Conservation (phyloP, 2,113 vertebrate species). For the Heloderma charlesbogerti region DNA sequence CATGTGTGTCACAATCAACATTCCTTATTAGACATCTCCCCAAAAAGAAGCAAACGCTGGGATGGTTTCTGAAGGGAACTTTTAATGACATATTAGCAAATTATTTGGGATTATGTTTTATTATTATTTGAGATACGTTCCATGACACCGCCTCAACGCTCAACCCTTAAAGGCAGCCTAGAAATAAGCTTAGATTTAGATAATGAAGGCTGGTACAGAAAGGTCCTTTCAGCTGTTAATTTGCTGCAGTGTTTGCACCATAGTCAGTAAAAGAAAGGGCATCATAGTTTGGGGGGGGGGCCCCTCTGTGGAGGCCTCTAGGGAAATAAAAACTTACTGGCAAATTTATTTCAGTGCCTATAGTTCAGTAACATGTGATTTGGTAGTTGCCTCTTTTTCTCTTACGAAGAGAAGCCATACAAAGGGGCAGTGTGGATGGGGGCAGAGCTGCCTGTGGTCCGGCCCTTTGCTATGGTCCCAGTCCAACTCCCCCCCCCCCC, state of each 20-base stretch:
- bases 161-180: too few species aligned
- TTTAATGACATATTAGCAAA: not conserved
- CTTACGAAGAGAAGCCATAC: not conserved
- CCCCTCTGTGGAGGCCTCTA: not conserved
- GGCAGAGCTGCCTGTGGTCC: too few species aligned
- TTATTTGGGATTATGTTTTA: not conserved
- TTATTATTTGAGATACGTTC: not conserved
- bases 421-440: not conserved
- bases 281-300: too few species aligned
- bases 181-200: too few species aligned
- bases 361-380: too few species aligned
- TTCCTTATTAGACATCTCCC: not conserved
- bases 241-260: too few species aligned
- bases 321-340: not conserved
- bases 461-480: not conserved
- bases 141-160: not conserved
- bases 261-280: too few species aligned
- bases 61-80: not conserved
- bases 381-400: too few species aligned
- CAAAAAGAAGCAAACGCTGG: not conserved
- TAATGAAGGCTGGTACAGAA: not conserved
- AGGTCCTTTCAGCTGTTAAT: too few species aligned
- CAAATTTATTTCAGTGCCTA: too few species aligned
- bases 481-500: not conserved
- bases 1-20: not conserved